A percentile compares a stretch with the other conserved stretches of the same genome.
Conservation (phyloP, 2,113 vertebrate genomes). For the Hyperoodon ampullatus region DNA sequence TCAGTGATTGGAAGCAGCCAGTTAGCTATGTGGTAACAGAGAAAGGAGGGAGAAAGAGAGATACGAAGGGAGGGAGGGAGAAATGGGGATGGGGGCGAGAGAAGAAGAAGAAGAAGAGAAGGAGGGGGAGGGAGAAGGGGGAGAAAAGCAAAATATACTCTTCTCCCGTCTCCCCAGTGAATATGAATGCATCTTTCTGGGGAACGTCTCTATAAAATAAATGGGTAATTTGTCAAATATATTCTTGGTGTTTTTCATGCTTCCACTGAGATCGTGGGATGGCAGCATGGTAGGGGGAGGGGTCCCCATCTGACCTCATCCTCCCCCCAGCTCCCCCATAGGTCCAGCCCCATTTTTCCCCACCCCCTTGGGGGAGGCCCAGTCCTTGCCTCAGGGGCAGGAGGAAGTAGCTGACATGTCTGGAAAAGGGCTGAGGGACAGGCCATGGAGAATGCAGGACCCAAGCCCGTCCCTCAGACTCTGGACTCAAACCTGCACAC, state of each 20-base stretch:
- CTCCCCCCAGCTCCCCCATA: background rate
- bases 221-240: background rate
- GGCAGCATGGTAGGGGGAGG: background rate
- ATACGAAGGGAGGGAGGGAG: background rate
- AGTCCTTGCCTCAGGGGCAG: background rate
- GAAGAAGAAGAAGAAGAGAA: no score
- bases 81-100: background rate
- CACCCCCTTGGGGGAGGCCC: accelerated
- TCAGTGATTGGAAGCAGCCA: background rate
- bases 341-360: background rate
- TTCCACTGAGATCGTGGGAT: background rate
- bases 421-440: background rate
- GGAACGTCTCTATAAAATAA: background rate
- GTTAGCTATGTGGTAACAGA: background rate
- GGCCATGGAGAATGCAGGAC: background rate
- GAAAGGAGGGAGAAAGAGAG: background rate
- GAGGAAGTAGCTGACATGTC: background rate
- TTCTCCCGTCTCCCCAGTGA: background rate
- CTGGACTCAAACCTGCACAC: background rate
- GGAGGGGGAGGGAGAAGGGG: no score
- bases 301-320: background rate
- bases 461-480: background rate
- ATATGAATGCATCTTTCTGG: background rate
- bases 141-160: background rate
- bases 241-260: background rate